phyloP scores from a whole-genome alignment of 2,113 vertebrate genomes.

The Ornithorhynchus anatinus region DNA sequence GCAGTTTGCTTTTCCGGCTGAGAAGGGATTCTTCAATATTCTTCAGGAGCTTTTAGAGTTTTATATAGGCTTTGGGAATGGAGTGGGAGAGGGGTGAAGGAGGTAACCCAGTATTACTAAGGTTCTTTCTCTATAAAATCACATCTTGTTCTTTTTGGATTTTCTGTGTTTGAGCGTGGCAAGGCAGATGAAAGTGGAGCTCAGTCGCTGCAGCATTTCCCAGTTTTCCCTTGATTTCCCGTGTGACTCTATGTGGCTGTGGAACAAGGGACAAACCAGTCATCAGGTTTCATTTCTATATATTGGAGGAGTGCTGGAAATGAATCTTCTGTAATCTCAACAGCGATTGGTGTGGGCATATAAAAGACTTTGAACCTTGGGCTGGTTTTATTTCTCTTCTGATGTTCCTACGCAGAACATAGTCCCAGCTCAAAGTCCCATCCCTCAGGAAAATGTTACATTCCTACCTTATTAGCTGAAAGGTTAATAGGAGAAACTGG shows the following conservation, averaged over 20 bases:
- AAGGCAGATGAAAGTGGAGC: constrained; percentile 22
- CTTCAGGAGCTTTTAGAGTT: constrained; percentile 30
- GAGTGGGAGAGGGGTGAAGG: constrained; percentile 12
- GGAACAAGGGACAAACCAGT: constrained; percentile 14
- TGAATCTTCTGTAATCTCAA: constrained; percentile 18
- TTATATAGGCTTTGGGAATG: constrained; percentile 43
- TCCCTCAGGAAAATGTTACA: neutral
- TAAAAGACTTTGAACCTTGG: neutral
- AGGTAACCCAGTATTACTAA: constrained; percentile 45
- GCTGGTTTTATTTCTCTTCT: constrained; percentile 1
- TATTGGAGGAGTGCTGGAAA: constrained; percentile 22
- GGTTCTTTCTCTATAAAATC: constrained; percentile 65
- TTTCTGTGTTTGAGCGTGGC: constrained; percentile 29
- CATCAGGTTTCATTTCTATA: constrained; percentile 43
- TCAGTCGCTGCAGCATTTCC: constrained; percentile 38
- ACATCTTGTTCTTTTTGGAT: constrained; percentile 68
- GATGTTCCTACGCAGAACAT: constrained; percentile 4
- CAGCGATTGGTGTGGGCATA: constrained; percentile 1
- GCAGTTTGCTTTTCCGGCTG: constrained; percentile 18
- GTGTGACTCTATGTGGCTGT: constrained; percentile 27
- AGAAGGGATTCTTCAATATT: constrained; percentile 11
- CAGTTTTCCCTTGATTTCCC: constrained; percentile 55
- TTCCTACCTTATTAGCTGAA: constrained; percentile 13
- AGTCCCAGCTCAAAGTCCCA: constrained; percentile 4
- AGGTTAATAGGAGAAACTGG: constrained; percentile 29